Evolutionary conservation across 1,140 invertebrate genomes (phyloP).

Genomic region (Pissodes strobi): DNA sequence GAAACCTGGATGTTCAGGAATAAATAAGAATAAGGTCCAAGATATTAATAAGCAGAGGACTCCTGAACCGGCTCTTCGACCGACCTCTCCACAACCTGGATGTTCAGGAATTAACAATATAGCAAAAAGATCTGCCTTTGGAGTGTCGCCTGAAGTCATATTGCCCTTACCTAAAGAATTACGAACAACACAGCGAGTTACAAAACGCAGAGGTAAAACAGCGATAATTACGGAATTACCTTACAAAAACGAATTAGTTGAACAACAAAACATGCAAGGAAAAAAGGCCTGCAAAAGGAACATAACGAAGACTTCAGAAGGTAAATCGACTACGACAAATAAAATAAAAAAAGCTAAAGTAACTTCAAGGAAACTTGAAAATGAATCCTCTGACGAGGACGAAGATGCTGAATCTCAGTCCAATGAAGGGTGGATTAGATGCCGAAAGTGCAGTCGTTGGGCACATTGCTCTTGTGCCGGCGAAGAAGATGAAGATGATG

Average conservation of each 20-base stretch:
- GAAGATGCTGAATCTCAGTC: constrained; percentile 22
- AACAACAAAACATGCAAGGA: not conserved
- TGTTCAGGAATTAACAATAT: too few species aligned
- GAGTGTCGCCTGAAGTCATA: too few species aligned
- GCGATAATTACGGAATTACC: constrained; percentile 13
- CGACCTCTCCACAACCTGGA: not conserved
- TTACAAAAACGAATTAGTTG: constrained; percentile 9
- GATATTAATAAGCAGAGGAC: not conserved
- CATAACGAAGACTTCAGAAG: too few species aligned
- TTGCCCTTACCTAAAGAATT: not conserved
- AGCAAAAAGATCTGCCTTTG: too few species aligned
- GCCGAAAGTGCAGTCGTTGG: too few species aligned
- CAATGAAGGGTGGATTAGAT: too few species aligned
- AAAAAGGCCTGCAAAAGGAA: not conserved
- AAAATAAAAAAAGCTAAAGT: constrained; percentile 6
- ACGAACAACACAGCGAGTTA: too few species aligned
- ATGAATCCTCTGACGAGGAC: constrained; percentile 4
- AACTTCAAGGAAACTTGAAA: constrained; percentile 5
- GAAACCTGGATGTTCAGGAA: not conserved
- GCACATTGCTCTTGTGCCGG: too few species aligned
- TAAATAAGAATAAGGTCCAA: not conserved
- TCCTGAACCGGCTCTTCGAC: not conserved
- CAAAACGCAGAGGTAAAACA: constrained; percentile 14
- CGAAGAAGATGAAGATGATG: too few species aligned
- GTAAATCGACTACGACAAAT: constrained; percentile 1